Conservation (phyloP, 2,113 vertebrate genomes). For the Poecilia latipinna region DNA sequence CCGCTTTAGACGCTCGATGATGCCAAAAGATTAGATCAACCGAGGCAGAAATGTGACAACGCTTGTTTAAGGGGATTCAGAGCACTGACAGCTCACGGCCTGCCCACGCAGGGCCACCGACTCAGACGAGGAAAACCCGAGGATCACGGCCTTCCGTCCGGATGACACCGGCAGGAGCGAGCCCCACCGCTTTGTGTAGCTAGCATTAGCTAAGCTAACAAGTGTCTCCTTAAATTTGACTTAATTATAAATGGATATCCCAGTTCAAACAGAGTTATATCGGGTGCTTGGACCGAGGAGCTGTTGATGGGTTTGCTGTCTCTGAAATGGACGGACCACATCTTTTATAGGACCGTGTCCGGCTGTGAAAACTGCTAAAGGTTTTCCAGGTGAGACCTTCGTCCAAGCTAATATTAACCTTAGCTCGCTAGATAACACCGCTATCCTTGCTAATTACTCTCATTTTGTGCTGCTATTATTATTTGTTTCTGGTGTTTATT, state of each 20-base stretch:
- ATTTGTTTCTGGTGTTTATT: not conserved
- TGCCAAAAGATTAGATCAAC: slow-evolving; percentile 25
- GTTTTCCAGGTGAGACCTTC: slow-evolving; percentile 68
- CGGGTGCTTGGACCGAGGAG: slow-evolving; percentile 24
- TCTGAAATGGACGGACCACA: slow-evolving; percentile 40
- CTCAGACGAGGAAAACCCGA: slow-evolving; percentile 73
- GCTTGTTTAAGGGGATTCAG: slow-evolving; percentile 45
- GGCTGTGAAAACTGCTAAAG: slow-evolving; percentile 50
- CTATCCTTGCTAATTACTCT: not conserved
- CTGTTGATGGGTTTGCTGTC: slow-evolving; percentile 44
- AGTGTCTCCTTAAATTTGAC: slow-evolving; percentile 55
- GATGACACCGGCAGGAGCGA: slow-evolving; percentile 63
- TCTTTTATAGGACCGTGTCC: slow-evolving; percentile 30
- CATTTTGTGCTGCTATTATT: too few relatives aligned
- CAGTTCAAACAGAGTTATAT: slow-evolving; percentile 19
- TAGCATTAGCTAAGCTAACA: slow-evolving; percentile 69
- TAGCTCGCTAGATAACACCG: slow-evolving; percentile 37
- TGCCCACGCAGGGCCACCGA: slow-evolving; percentile 45
- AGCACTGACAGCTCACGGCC: slow-evolving; percentile 50
- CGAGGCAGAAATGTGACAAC: slow-evolving; percentile 61
- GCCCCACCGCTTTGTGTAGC: slow-evolving; percentile 47
- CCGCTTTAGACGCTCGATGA: slow-evolving; percentile 37
- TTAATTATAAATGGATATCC: slow-evolving; percentile 53
- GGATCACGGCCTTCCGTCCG: slow-evolving; percentile 76
- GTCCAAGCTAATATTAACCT: slow-evolving; percentile 21